Base-by-base conservation (phyloP, 1,140 invertebrate genomes). In the Samia ricini region DNA sequence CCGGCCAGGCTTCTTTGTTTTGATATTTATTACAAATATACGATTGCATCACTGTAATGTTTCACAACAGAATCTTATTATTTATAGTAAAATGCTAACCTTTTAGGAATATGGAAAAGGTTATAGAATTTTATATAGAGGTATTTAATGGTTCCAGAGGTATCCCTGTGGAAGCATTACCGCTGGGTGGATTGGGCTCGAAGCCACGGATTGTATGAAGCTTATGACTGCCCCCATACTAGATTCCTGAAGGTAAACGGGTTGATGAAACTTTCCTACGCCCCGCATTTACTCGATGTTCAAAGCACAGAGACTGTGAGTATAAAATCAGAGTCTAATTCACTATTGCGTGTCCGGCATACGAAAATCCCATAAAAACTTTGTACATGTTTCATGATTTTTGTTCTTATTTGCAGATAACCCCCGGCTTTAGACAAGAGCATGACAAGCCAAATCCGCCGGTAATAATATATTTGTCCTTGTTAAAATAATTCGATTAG, bases 131-230 rank as follows among this genome's bases (percentile, higher is more conserved):
- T n/a, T n/a, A n/a, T n/a, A n/a, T n/a, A n/a, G n/a, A n/a, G n/a
- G n/a, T n/a, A n/a, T n/a, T n/a, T n/a, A n/a, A n/a, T n/a, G n/a
- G 33, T 75, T 66, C 19, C 63, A 89, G 87, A 87, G n/a, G 77
- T 89, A 0, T 64, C 83, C 1, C 52, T 71, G 18, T 89, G 87
- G 87, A 89, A 89, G 36, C 70, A 77, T 3, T 81, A 82, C 56
- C 76, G 87, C 0, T 89, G 87, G 87, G 69, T 89, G 0, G 80
- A 86, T 55, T 89, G 87, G 87, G 85, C 85, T 3, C 72, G 75
- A 0, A 36, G 42, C 0, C 85, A 87, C 19, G 87, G 87, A 0
- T 54, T 90, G 10, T 90, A 87, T 52, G 84, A 83, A 19, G 80
- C 72, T 0, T 88, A 80, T 63, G 85, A 82, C 26, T 89, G 85